phyloP scores from a whole-genome alignment of 2,113 vertebrate genomes.

The Charadrius vociferus region DNA sequence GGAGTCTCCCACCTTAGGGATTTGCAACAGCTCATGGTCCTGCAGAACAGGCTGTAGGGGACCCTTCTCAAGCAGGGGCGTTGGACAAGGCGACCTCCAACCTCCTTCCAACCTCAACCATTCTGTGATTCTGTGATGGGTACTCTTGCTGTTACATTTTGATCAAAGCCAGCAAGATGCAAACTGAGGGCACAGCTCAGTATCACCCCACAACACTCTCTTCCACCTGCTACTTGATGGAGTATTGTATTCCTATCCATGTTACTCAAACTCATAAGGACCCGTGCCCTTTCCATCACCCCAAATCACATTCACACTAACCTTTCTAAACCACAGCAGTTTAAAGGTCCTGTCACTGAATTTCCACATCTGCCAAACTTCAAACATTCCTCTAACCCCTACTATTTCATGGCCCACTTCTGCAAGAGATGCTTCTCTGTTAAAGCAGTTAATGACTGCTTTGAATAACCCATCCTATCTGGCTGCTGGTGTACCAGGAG shows the following conservation, averaged over 20 bases:
- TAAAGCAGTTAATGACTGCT: background rate
- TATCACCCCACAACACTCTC: background rate
- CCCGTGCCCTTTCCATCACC: background rate
- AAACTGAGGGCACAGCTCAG: background rate
- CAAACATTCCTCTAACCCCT: background rate
- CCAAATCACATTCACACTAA: background rate
- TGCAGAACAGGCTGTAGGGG: too few relatives aligned
- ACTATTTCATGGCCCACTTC: background rate
- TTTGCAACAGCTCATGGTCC: too few relatives aligned
- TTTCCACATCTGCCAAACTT: background rate
- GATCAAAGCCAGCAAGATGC: background rate
- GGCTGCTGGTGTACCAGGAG: fast-evolving
- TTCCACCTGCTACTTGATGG: background rate
- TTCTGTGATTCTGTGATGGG: background rate
- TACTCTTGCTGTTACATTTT: background rate
- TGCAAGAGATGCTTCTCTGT: background rate
- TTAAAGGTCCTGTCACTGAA: background rate
- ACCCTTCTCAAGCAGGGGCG: background rate
- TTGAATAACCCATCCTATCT: background rate
- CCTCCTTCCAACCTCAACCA: background rate
- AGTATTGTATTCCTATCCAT: background rate
- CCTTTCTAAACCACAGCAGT: background rate
- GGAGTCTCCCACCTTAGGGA: too few relatives aligned
- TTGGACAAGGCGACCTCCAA: background rate
- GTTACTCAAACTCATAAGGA: background rate